Conservation (phyloP, 1,140 invertebrate species). For the Zaprionus gabonicus region DNA sequence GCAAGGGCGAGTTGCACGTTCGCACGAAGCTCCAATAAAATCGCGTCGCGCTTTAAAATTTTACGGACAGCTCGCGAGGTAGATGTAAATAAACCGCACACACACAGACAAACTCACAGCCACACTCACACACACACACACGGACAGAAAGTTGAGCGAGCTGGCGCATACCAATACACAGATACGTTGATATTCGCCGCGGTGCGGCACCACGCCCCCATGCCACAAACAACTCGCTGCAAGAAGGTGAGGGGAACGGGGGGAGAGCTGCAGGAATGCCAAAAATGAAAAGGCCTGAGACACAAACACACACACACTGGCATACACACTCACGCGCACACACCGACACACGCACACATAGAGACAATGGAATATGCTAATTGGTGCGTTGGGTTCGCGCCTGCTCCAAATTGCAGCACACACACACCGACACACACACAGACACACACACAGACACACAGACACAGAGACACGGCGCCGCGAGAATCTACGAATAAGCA, state of each 20-base stretch:
- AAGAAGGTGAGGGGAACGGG: constrained; percentile 42
- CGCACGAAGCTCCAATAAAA: constrained; percentile 76
- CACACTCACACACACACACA: constrained; percentile 10
- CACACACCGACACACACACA: constrained; percentile 12
- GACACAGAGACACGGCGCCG: constrained; percentile 32
- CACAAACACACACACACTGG: constrained; percentile 18
- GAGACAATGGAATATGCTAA: constrained; percentile 84
- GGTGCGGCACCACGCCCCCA: constrained; percentile 72
- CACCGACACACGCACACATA: constrained; percentile 24
- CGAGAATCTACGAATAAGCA: constrained; percentile 82
- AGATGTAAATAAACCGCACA: constrained; percentile 68
- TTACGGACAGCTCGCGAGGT: constrained; percentile 75
- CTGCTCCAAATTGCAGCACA: constrained; percentile 76
- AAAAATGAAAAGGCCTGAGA: constrained; percentile 69
- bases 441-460: constrained; percentile 1
- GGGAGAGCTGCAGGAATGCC: constrained; percentile 54
- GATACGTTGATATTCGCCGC: constrained; percentile 62
- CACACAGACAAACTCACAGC: constrained; percentile 28
- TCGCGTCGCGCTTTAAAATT: constrained; percentile 79
- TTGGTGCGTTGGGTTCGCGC: constrained; percentile 82
- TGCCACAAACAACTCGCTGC: constrained; percentile 56
- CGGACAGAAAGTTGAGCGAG: constrained; percentile 19
- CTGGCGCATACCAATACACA: constrained; percentile 18
- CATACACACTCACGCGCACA: constrained; percentile 17
- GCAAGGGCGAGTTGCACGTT: constrained; percentile 51